Evolutionary conservation across 2,113 vertebrate genomes (phyloP), one percentile per base, ranked within the genome.

Genomic region (Benitochromis conjunctus): DNA sequence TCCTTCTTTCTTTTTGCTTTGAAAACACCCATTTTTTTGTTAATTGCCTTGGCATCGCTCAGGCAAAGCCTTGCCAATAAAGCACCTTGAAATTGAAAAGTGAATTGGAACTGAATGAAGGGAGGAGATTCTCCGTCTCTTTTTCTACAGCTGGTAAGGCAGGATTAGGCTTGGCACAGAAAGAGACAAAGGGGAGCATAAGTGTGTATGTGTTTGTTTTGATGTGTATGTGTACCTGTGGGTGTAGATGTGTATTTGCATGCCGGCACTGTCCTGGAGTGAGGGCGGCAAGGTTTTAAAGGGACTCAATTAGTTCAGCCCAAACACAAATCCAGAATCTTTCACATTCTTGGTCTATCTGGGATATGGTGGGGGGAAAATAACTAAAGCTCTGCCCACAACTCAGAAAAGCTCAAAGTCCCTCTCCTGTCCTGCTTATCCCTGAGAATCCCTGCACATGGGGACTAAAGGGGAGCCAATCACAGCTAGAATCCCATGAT

Each of bases 71-170:
- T 83, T 92, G 93, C 95, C 95, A 95, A 93, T 94, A 94, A 95
- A 95, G 93, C 93, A 96, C 94, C 95, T 96, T 96, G 95, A 96
- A 96, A 95, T 96, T 95, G 94, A 95, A 96, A 95, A 95, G 92
- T 95, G 95, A 95, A 95, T 95, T 95, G 94, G 91, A 94, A 93
- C 90, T 91, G 91, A 95, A 96, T 91, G 79, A 90, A 93, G 91
- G 92, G 93, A 93, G 88, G 92, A 92, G 92, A 95, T 94, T 94
- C 92, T 91, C 90, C 83, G 86, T 66, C 74, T 71, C 82, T 82
- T 88, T 93, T 90, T 90, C 83, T 86, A 92, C 92, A 92, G 94
- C 90, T 94, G 92, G 89, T 93, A 93, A 92, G 88, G 92, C 92
- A 91, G 95, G 95, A 96, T 96, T 96, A 96, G 87, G 88, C 87